A percentile compares a stretch with the other conserved stretches of the same genome.
These are phyloP conservation scores for Germaria angustata DNA, from an alignment of 2,888 invertebrate genomes.

Conservation along the genomic window DNA sequence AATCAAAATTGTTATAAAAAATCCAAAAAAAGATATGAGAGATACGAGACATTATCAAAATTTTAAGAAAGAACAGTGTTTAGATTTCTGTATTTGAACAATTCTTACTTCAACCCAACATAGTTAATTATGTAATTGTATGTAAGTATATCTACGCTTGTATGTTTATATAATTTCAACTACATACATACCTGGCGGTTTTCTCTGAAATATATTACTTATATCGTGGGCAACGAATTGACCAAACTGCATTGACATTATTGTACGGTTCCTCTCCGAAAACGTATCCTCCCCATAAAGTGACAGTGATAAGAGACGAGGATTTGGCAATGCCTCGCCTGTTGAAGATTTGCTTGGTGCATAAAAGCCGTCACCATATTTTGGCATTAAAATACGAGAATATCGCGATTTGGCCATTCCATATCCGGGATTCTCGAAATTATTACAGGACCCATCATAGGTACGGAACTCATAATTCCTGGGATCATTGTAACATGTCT, in stretches of 20 bases:
- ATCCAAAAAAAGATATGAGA: no score
- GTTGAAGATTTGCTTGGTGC: slow-evolving; percentile 61
- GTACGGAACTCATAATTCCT: slow-evolving; percentile 72
- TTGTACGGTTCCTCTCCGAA: slow-evolving; percentile 72
- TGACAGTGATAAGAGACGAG: slow-evolving; percentile 72
- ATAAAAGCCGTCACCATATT: slow-evolving; percentile 68
- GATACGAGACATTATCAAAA: no score
- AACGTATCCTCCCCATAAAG: slow-evolving; percentile 73
- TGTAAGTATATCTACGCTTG: background rate
- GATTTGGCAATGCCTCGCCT: slow-evolving; percentile 71
- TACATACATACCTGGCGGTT: slow-evolving; percentile 69
- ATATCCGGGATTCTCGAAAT: slow-evolving; percentile 70
- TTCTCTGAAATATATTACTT: slow-evolving; percentile 67
- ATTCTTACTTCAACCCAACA: no score
- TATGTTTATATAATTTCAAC: background rate
- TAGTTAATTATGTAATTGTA: no score
- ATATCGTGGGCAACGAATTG: slow-evolving; percentile 75
- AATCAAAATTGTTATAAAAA: no score
- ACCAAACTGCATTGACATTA: slow-evolving; percentile 75
- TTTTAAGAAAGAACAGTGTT: no score
- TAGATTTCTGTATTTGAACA: no score
- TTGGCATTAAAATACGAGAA: slow-evolving; percentile 71
- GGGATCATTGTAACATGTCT: slow-evolving; percentile 71
- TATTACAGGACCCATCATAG: slow-evolving; percentile 75
- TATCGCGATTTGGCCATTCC: slow-evolving; percentile 70